Evolutionary conservation across 2,797 vertebrate genomes (phyloP).

Genomic region (Myotis myotis): DNA sequence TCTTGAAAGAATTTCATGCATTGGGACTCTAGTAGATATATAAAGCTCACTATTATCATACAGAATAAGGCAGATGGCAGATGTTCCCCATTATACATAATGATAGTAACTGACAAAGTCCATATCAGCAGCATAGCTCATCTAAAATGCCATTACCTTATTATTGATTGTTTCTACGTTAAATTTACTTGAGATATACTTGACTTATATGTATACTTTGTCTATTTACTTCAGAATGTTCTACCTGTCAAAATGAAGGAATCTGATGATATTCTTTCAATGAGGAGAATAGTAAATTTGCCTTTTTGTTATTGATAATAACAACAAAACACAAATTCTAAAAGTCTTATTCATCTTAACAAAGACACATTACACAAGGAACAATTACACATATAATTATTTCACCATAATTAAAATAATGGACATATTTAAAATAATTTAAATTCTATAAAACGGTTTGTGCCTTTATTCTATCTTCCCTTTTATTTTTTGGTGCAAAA

Average conservation of each 20-base stretch:
- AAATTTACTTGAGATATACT: slow-evolving; percentile 79
- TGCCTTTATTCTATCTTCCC: neutral
- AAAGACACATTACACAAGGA: neutral
- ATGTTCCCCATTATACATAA: slow-evolving; percentile 75
- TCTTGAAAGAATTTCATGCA: no score
- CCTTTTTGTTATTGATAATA: slow-evolving; percentile 50
- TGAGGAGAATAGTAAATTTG: slow-evolving; percentile 58
- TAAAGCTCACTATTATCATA: slow-evolving; percentile 74
- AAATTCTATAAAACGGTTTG: neutral
- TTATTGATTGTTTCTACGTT: slow-evolving; percentile 84
- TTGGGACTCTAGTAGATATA: slow-evolving; percentile 8
- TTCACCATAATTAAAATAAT: neutral
- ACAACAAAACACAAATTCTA: neutral
- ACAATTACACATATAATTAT: neutral
- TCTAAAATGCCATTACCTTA: slow-evolving; percentile 83
- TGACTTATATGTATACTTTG: slow-evolving; percentile 73
- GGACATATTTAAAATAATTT: neutral
- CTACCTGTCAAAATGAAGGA: slow-evolving; percentile 75
- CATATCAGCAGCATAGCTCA: slow-evolving; percentile 61
- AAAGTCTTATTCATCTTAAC: neutral
- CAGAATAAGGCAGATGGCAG: slow-evolving; percentile 77
- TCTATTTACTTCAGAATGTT: slow-evolving; percentile 79
- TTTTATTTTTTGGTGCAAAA: neutral
- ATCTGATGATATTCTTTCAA: slow-evolving; percentile 61
- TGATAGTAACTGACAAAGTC: slow-evolving; percentile 81